Evolutionary conservation across 2,113 vertebrate genomes (phyloP), one percentile per base, ranked within the genome.

Genomic region (Halichoeres trimaculatus): DNA sequence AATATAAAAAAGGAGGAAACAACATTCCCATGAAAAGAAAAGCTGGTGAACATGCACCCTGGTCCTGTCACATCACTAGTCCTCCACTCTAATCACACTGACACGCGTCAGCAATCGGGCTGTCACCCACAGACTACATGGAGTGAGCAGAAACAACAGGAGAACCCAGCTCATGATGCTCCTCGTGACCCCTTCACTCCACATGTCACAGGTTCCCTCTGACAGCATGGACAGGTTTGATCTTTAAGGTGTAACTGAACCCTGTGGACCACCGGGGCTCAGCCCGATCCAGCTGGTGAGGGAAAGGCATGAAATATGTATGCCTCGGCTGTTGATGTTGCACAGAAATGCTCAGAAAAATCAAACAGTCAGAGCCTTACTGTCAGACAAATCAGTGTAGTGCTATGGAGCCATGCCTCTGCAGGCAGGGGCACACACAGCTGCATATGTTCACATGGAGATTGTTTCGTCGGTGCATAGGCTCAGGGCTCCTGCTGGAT

Each of bases 231-330:
- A 68, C 17, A 59, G 40, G 48, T 79, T 81, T 72, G 74, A 86
- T 81, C 80, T 83, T 74, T 63, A 48, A 48, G 52, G 62, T 63
- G 47, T 66, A 64, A 77, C 38, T 74, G 61, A 76, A 68, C 64
- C 60, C 24, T 7, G 59, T 53, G 41, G 64, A 81, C 48, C 60
- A 63, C 40, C 51, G 52, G 52, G 1, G 1, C 77, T 83, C 70
- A 83, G 86, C 62, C 34, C 62, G 51, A 74, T 69, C 61, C 55
- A 19, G 36, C 51, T 40, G 7, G 35, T 10, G 22, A 40, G 48
- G n/a, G 69, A 84, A 77, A 62, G 20, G n/a, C 58, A 84, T 85
- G 67, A 89, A 91, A 88, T 78, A 87, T 87, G 63, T 64, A 91
- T 86, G 43, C 4, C 34, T 22, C 34, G 17, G 68, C 70, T 87